Evolutionary conservation across 2,888 invertebrate species (phyloP), one percentile per base, ranked within the genome.

Genomic region (Latheticus oryzae): DNA sequence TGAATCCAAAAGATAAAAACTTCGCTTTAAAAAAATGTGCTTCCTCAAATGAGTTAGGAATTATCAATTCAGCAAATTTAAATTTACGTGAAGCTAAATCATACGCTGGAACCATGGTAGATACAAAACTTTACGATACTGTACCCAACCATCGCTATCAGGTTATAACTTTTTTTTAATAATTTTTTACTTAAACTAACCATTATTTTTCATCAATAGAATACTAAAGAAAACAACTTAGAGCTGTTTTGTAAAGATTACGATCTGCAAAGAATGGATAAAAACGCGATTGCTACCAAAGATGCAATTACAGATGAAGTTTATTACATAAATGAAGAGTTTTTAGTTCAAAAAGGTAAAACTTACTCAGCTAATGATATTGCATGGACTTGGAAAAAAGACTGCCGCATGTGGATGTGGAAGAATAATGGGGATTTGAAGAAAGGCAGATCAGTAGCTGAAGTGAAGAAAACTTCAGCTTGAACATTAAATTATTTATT

Each of bases 391-490:
- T 88, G 87, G 87, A 88, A 87, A 71, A 88, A 88, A 73, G 88
- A 88, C 68, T 87, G 87, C 61, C 79, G 88, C 67, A 87, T 82
- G 80, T 88, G 87, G 81, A 76, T 88, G 47, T 88, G 83, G 83
- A 83, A 83, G 59, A 76, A 75, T 43, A 62, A 70, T 15, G 48
- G 62, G 2, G 68, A 70, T 35, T 61, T 65, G 40, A 72, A 69
- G 40, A 62, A 62, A 24, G 74, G 74, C 47, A 67, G 64, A 32
- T 75, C 76, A 2, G 62, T 75, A 19, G 68, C 53, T 11, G 47
- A 53, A 32, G 21, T 53, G 50, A 38, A 4, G 7, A 48, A 24
- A 19, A 5, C 33, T 0, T 11, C 32, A n/a, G 0, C 16, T 8
- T 56, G 13, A 56, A 19, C 26, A 13, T 21, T 48, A 24, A 5